Evolutionary conservation across 1,140 invertebrate species (phyloP).

Genomic region (Liolophura sinensis): DNA sequence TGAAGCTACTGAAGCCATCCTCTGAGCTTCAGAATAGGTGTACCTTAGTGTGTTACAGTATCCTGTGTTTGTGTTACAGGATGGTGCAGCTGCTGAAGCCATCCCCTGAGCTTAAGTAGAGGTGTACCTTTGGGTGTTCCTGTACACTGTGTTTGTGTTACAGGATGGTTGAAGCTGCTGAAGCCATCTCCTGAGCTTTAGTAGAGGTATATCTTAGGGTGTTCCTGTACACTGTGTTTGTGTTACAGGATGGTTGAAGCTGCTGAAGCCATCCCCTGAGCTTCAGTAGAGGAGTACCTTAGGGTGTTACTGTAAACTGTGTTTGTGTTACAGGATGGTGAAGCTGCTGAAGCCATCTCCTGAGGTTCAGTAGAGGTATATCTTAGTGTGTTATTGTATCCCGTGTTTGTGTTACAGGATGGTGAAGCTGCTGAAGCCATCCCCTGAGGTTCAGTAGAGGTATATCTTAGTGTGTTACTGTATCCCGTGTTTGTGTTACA

Average conservation of each 20-base stretch:
- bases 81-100: slow-evolving; percentile 3
- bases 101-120: not conserved
- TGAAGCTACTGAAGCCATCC: slow-evolving; percentile 19
- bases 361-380: too few species aligned
- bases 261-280: slow-evolving; percentile 16
- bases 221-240: not conserved
- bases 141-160: slow-evolving; percentile 2
- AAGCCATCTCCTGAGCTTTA: slow-evolving; percentile 11
- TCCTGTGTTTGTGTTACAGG: slow-evolving; percentile 13
- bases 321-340: too few species aligned
- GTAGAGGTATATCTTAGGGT: slow-evolving; percentile 23
- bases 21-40: slow-evolving; percentile 16
- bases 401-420: too few species aligned
- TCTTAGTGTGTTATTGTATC: too few species aligned
- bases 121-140: not conserved
- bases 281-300: slow-evolving; percentile 22
- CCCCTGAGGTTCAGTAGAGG: too few species aligned
- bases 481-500: not conserved
- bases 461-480: too few species aligned
- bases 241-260: slow-evolving; percentile 12
- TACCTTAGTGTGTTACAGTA: slow-evolving; percentile 12
- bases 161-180: slow-evolving; percentile 26
- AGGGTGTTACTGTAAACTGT: not conserved
- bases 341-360: too few species aligned
- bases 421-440: too few species aligned